Percentiles rank a stretch among this genome's conserved stretches.
These are phyloP conservation scores for Conus ventricosus DNA, from an alignment of 1,140 invertebrate species.

Conservation along the genomic window DNA sequence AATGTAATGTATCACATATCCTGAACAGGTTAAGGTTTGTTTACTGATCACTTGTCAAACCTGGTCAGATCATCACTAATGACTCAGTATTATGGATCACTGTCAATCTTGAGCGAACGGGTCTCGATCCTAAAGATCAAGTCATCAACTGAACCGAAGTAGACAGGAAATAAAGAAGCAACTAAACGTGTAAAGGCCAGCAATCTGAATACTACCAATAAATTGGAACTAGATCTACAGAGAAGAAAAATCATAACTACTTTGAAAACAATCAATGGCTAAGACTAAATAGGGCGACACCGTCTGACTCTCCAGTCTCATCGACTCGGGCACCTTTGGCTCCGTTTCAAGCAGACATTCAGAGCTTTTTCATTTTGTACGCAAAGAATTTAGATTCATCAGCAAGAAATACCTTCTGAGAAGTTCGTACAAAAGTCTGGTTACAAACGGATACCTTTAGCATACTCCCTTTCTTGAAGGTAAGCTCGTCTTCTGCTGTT, in stretches of 20 bases:
- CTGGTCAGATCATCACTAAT: too few species aligned
- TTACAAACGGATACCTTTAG: constrained; percentile 86
- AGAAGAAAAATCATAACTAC: neutral
- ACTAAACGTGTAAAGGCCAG: too few species aligned
- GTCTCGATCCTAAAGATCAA: too few species aligned
- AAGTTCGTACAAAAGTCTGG: neutral
- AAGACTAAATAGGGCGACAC: neutral
- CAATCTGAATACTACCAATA: too few species aligned
- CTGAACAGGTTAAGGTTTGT: too few species aligned
- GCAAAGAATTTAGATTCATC: neutral
- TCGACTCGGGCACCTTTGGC: neutral
- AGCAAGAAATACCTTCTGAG: neutral
- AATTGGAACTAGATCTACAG: too few species aligned
- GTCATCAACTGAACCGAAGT: too few species aligned
- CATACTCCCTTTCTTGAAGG: constrained; percentile 94
- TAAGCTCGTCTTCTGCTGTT: constrained; percentile 98
- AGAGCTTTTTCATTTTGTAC: neutral
- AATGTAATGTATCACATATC: too few species aligned
- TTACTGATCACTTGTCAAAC: too few species aligned
- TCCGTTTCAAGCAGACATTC: neutral
- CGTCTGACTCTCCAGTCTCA: neutral
- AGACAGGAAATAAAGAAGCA: too few species aligned
- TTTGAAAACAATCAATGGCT: neutral
- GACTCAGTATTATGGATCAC: too few species aligned
- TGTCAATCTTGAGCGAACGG: too few species aligned